A percentile compares a stretch with the other conserved stretches of the same genome.
Evolutionary conservation across 2,113 vertebrate genomes (phyloP).

Genomic region (Larimichthys crocea): DNA sequence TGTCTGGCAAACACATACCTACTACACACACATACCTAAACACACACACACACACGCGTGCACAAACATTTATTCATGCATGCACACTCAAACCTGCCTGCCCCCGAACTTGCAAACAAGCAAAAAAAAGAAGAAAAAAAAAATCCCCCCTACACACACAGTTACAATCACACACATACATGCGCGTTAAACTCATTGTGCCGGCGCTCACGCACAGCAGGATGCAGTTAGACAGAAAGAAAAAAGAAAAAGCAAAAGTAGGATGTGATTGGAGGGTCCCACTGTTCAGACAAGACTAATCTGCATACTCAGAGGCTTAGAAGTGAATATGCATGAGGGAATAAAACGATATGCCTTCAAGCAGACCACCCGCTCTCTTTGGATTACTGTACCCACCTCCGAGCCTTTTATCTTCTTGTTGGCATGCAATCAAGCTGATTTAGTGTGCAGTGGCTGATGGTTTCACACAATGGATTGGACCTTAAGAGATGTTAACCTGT

Average conservation of each 20-base stretch:
- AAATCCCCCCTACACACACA: slow-evolving; percentile 12
- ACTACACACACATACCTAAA: slow-evolving; percentile 60
- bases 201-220: slow-evolving; percentile 65
- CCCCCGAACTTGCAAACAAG: slow-evolving; percentile 75
- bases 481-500: slow-evolving; percentile 75
- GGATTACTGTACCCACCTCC: slow-evolving; percentile 83
- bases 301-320: slow-evolving; percentile 82
- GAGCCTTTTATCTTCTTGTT: slow-evolving; percentile 77
- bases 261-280: slow-evolving; percentile 78
- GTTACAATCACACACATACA: slow-evolving; percentile 36
- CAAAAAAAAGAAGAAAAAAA: slow-evolving; percentile 3
- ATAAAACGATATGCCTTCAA: slow-evolving; percentile 82
- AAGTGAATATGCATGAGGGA: slow-evolving; percentile 86
- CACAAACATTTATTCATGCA: slow-evolving; percentile 67
- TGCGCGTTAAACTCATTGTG: slow-evolving; percentile 57
- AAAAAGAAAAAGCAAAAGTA: slow-evolving; percentile 58
- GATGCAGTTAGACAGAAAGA: slow-evolving; percentile 52
- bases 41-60: slow-evolving; percentile 26
- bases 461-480: slow-evolving; percentile 69
- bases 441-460: slow-evolving; percentile 63
- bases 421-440: slow-evolving; percentile 81
- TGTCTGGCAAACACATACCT: slow-evolving; percentile 80
- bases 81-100: slow-evolving; percentile 66
- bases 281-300: slow-evolving; percentile 82
- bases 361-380: slow-evolving; percentile 81